A percentile compares a stretch with the other conserved stretches of the same genome.
These are phyloP conservation scores for Enhydra lutris DNA, from an alignment of 2,113 vertebrate species.

Conservation along the genomic window DNA sequence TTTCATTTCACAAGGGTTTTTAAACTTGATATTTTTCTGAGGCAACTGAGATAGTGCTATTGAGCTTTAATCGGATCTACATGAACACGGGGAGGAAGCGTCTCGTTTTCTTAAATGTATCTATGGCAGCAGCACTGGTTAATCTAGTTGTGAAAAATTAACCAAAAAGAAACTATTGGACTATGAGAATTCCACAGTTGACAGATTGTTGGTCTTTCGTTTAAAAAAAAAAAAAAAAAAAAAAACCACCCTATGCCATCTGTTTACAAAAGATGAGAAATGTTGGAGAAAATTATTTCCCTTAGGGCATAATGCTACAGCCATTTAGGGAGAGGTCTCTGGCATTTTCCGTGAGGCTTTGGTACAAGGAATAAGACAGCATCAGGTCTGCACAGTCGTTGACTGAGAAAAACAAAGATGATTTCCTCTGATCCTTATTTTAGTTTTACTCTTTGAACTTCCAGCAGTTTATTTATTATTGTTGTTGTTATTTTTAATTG, in stretches of 20 bases:
- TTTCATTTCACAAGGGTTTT: constrained; percentile 21
- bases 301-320: background rate
- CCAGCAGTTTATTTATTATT: constrained; percentile 59
- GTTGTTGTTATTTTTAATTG: constrained; percentile 40
- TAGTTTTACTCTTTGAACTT: constrained; percentile 68
- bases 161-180: background rate
- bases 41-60: background rate
- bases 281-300: background rate
- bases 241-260: background rate
- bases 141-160: constrained; percentile 29
- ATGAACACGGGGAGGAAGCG: background rate
- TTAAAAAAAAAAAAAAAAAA: background rate
- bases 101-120: background rate
- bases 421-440: constrained; percentile 60
- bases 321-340: background rate
- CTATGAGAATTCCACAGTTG: constrained; percentile 7
- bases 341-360: constrained; percentile 20
- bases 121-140: constrained; percentile 12
- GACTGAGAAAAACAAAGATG: constrained; percentile 35
- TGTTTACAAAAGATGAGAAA: constrained; percentile 49
- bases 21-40: background rate
- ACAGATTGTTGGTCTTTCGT: constrained; percentile 47
- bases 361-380: background rate
- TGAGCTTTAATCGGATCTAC: background rate
- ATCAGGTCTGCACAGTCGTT: background rate